A percentile compares a stretch with the other conserved stretches of the same genome.
Conservation (phyloP, 2,113 vertebrate species). For the Gallinago media region DNA sequence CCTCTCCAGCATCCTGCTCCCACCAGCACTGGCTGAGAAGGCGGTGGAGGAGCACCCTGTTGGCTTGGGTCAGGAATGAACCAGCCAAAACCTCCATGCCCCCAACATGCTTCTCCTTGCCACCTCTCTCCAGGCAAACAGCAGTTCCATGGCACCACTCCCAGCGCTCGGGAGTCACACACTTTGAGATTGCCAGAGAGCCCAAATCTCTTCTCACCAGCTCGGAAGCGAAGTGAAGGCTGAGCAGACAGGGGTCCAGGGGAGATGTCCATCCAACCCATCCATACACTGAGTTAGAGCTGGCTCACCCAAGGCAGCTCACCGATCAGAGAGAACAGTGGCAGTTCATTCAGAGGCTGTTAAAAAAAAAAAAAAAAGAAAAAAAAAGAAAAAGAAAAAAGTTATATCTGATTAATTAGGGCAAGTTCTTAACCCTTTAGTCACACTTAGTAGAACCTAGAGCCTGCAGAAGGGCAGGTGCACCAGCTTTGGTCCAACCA, state of each 20-base stretch:
- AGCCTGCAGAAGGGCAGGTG: not conserved
- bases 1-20: not conserved
- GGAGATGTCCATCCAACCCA: accelerated
- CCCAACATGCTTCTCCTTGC: not conserved
- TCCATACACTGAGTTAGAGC: not conserved
- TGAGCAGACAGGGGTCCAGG: not conserved
- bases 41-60: accelerated
- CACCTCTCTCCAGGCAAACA: not conserved
- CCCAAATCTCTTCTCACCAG: not conserved
- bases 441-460: not conserved
- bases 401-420: not conserved
- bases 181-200: not conserved
- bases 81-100: not conserved
- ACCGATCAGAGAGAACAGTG: not conserved
- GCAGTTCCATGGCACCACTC: not conserved
- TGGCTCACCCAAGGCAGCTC: not conserved
- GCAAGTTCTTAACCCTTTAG: not conserved
- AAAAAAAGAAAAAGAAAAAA: not conserved
- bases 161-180: not conserved
- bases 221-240: not conserved
- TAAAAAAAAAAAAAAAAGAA: not conserved
- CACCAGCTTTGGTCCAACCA: accelerated
- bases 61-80: not conserved
- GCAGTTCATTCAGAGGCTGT: not conserved
- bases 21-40: not conserved